phyloP scores from a whole-genome alignment of 2,888 invertebrate genomes.

The Chironomus tentans region DNA sequence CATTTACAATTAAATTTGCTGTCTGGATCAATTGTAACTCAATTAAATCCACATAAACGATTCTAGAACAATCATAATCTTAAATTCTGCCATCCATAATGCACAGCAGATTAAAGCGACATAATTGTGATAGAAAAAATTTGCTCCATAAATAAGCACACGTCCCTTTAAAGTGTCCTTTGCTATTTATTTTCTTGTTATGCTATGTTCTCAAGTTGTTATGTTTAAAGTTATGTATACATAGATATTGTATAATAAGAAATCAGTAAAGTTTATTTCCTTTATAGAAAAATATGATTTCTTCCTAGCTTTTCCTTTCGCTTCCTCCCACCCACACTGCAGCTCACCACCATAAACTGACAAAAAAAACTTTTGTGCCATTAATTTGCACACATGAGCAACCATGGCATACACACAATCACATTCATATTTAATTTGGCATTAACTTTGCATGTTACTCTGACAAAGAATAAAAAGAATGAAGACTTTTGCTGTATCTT shows the following conservation, averaged over 20 bases:
- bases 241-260: neutral
- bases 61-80: too few species aligned
- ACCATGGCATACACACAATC: constrained; percentile 18
- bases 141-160: too few species aligned
- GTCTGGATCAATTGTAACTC: too few species aligned
- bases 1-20: too few species aligned
- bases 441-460: constrained; percentile 21
- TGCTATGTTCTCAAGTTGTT: neutral
- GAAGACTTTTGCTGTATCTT: neutral
- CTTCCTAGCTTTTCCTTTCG: neutral
- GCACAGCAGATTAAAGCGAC: too few species aligned
- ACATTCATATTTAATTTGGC: constrained; percentile 26
- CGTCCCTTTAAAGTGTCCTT: neutral
- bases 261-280: neutral
- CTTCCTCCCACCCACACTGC: neutral
- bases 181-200: neutral
- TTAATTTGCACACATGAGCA: constrained; percentile 26
- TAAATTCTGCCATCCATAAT: too few species aligned
- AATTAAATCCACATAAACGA: too few species aligned
- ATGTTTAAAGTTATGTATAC: neutral
- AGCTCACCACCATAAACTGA: neutral
- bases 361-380: neutral
- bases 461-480: neutral
- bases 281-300: neutral
- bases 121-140: neutral